phyloP scores from a whole-genome alignment of 1,140 invertebrate species.

The Aphidius gifuensis region DNA sequence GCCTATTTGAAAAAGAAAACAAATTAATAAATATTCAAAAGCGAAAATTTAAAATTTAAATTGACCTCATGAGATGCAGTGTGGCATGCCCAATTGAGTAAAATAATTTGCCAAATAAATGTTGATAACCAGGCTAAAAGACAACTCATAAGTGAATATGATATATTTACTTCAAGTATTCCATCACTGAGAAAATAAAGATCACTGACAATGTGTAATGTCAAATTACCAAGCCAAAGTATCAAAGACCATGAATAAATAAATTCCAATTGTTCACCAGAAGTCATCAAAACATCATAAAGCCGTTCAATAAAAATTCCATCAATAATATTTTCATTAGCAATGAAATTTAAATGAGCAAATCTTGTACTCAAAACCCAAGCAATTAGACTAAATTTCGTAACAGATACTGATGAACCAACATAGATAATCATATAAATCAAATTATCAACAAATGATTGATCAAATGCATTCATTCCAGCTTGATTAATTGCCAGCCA shows the following conservation, averaged over 20 bases:
- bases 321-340: slow-evolving; percentile 21
- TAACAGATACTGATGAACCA: slow-evolving; percentile 29
- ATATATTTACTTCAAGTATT: too few relatives aligned
- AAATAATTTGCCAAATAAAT: too few relatives aligned
- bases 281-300: slow-evolving; percentile 39
- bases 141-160: too few relatives aligned
- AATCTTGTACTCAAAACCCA: slow-evolving; percentile 43
- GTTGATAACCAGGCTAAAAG: too few relatives aligned
- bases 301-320: slow-evolving; percentile 33
- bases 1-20: too few relatives aligned
- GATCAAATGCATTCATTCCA: slow-evolving; percentile 40
- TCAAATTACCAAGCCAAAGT: slow-evolving; percentile 41
- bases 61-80: too few relatives aligned
- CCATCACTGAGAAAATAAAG: slow-evolving; percentile 33
- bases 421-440: slow-evolving; percentile 42
- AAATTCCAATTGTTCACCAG: slow-evolving; percentile 33
- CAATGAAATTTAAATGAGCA: slow-evolving; percentile 36
- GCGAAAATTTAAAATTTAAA: too few relatives aligned
- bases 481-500: slow-evolving; percentile 36
- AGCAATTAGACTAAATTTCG: slow-evolving; percentile 38
- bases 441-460: slow-evolving; percentile 36
- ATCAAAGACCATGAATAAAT: slow-evolving; percentile 39
- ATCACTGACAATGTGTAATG: slow-evolving; percentile 38
- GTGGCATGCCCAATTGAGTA: too few relatives aligned
- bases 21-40: too few relatives aligned